Evolutionary conservation across 2,888 invertebrate genomes (phyloP), one percentile per base, ranked within the genome.

Genomic region (Dorcus hopei): DNA sequence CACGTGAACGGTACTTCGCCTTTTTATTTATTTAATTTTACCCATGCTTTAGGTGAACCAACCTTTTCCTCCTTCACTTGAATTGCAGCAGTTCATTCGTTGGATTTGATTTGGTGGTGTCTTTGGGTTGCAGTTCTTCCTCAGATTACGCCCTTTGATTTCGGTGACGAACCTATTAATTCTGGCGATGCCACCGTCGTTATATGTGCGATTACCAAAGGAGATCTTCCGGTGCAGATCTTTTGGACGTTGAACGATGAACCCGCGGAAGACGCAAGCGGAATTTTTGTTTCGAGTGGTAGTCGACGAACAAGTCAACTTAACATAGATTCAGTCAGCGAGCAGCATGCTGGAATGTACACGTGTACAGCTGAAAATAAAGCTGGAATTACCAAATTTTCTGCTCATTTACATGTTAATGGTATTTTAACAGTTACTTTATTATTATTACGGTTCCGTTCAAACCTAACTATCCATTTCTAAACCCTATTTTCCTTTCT

Each of bases 211-310:
- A 88, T 89, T 33, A 85, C 83, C 65, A 89, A 90, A 74, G 92
- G 93, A 41, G 93, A 94, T 76, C 66, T 87, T 61, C 93, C 93
- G 9, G 80, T 94, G 58, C 83, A 84, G 65, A 88, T 93, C 59
- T 82, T 82, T 56, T 93, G 92, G 92, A 85, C 81, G 49, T 83
- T 85, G 69, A 81, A 84, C 66, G 80, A 78, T 54, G 75, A 75
- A 62, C 68, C 73, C 23, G 68, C 83, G 11, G 74, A 72, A 66
- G 81, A 80, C 66, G 81, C 81, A 62, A 80, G 79, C 58, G 84
- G 86, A 53, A 79, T 87, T 45, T 79, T 82, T 14, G 78, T 82
- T 52, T 79, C 82, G 45, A 81, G 80, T 41, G 84, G 83, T 61
- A 87, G 84, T 63, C 85, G 85, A 70, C 83, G 85, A 76, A 82